These are phyloP conservation scores for Dryomyza anilis DNA, from an alignment of 2,888 invertebrate species.

Conservation along the genomic window DNA sequence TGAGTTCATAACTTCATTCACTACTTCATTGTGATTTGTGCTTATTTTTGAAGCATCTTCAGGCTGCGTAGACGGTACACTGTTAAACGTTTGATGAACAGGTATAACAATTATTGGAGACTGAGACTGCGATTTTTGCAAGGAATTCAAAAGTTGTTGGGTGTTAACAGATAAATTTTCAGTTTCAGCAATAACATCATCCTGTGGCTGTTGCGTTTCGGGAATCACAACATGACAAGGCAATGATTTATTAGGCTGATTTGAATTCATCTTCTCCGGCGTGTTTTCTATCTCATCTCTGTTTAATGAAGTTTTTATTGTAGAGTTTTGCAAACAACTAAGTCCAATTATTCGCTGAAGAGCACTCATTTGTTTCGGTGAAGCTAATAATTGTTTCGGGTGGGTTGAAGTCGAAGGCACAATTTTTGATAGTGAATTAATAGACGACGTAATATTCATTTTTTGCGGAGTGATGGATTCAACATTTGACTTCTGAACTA, in stretches of 20 bases:
- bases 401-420: too few relatives aligned
- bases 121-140: background rate
- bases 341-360: background rate
- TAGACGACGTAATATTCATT: too few relatives aligned
- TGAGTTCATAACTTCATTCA: too few relatives aligned
- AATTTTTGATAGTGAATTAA: too few relatives aligned
- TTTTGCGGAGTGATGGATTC: background rate
- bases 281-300: background rate
- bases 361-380: background rate
- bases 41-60: background rate
- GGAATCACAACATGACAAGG: slow-evolving; percentile 3
- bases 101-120: slow-evolving; percentile 31
- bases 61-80: background rate
- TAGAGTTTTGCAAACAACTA: too few relatives aligned
- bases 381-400: background rate
- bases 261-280: background rate
- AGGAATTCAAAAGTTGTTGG: background rate
- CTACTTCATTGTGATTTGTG: background rate
- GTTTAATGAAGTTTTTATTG: background rate
- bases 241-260: slow-evolving; percentile 1
- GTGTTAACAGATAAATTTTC: background rate
- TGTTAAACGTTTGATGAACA: slow-evolving; percentile 27
- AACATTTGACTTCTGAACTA: background rate
- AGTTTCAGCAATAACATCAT: background rate
- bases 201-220: slow-evolving; percentile 22